These are phyloP conservation scores for Diceros bicornis DNA, from an alignment of 2,797 vertebrate species.

Conservation along the genomic window DNA sequence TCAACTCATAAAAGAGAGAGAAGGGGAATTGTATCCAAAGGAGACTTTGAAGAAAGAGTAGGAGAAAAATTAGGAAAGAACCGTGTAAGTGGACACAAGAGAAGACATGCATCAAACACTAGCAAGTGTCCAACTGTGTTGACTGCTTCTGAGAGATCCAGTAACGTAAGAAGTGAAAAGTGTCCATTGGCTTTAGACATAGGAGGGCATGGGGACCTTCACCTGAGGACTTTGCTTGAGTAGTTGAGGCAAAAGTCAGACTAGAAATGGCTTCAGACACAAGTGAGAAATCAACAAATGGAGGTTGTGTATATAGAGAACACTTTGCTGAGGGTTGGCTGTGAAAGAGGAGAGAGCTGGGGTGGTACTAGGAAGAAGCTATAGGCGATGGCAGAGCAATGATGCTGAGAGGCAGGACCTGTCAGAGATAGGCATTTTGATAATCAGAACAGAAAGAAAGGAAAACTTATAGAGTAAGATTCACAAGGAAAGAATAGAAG, in stretches of 20 bases:
- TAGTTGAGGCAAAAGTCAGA: background rate
- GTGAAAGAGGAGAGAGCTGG: background rate
- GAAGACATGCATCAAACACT: background rate
- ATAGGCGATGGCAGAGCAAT: rapidly evolving
- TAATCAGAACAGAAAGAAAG: background rate
- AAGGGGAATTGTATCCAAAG: background rate
- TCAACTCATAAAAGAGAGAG: background rate
- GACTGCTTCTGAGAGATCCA: background rate
- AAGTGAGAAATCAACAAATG: background rate
- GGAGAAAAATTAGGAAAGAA: background rate
- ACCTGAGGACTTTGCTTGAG: background rate
- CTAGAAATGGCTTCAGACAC: background rate
- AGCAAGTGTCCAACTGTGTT: background rate
- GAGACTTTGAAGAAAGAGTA: background rate
- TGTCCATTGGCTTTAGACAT: background rate
- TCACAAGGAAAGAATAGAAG: background rate
- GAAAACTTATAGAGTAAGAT: background rate
- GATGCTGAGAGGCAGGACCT: background rate
- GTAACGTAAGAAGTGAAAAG: background rate
- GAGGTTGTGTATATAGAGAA: too few species aligned
- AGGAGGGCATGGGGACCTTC: background rate
- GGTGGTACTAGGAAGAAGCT: background rate
- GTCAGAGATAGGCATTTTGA: background rate
- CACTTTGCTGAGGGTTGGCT: background rate
- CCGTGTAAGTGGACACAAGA: background rate